phyloP scores from a whole-genome alignment of 2,888 invertebrate species.

The Drosophila nigritarsus region DNA sequence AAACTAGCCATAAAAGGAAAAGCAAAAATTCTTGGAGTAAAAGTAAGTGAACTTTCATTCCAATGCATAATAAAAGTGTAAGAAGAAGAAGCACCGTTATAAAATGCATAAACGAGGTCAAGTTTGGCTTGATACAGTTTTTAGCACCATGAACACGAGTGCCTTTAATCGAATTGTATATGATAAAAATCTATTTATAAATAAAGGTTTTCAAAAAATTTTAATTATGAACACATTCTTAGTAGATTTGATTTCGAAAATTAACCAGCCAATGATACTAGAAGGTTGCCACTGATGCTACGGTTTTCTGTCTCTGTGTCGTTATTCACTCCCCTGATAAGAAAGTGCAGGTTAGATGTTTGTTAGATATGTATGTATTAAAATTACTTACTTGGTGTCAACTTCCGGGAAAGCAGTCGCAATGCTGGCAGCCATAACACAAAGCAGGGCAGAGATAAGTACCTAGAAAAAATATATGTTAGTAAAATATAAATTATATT shows the following conservation, averaged over 20 bases:
- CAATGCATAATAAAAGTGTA: no score
- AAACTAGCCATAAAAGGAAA: no score
- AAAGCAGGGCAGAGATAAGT: conserved; percentile 67
- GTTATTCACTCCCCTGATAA: conserved; percentile 38
- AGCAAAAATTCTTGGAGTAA: conserved; percentile 34
- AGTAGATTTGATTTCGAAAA: not conserved
- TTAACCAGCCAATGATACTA: conserved; percentile 77
- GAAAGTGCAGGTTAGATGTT: not conserved
- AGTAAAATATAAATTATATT: conserved; percentile 9
- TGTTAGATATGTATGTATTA: not conserved
- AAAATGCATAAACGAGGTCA: not conserved
- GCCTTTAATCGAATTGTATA: no score
- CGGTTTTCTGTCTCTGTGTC: no score
- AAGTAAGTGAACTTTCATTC: no score
- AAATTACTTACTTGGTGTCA: conserved; percentile 59
- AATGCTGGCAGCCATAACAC: conserved; percentile 60
- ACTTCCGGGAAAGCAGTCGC: conserved; percentile 45
- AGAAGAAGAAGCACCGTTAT: no score
- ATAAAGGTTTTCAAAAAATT: no score
- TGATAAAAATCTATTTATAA: no score
- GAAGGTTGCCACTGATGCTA: not conserved
- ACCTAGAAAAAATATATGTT: conserved; percentile 48
- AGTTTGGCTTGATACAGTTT: no score
- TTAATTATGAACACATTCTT: not conserved
- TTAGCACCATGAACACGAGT: conserved; percentile 20